phyloP scores from a whole-genome alignment of 2,113 vertebrate species.

The Carassius gibelio region DNA sequence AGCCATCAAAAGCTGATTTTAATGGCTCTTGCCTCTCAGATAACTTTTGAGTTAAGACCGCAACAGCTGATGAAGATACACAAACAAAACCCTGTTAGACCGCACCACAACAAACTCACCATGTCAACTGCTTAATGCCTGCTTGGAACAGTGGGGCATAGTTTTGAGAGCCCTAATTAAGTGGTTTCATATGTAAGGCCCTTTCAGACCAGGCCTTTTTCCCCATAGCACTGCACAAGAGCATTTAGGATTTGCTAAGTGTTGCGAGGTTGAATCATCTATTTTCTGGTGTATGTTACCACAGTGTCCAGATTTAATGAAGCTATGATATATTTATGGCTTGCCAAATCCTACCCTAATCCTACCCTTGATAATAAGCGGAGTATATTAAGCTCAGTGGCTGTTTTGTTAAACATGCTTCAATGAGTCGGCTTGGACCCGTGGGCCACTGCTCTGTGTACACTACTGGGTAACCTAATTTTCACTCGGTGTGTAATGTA shows the following conservation, averaged over 20 bases:
- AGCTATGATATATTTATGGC: conserved; percentile 74
- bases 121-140: conserved; percentile 71
- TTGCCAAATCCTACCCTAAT: conserved; percentile 72
- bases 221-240: conserved; percentile 47
- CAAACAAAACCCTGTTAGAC: conserved; percentile 68
- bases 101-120: conserved; percentile 57
- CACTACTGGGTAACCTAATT: conserved; percentile 75
- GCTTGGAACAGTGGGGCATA: conserved; percentile 55
- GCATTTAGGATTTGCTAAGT: conserved; percentile 63
- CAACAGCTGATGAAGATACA: conserved; percentile 66
- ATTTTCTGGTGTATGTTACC: conserved; percentile 54
- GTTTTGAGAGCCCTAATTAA: conserved; percentile 67
- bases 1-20: conserved; percentile 67
- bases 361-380: conserved; percentile 72
- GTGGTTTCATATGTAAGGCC: conserved; percentile 72
- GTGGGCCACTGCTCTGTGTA: conserved; percentile 61
- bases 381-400: conserved; percentile 62
- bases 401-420: conserved; percentile 71
- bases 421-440: conserved; percentile 60
- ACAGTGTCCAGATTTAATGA: conserved; percentile 67
- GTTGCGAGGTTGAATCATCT: conserved; percentile 43
- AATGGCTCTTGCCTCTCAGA: conserved; percentile 47
- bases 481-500: conserved; percentile 77
- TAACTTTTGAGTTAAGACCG: conserved; percentile 60
- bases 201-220: conserved; percentile 50